These are phyloP conservation scores for Hemicentrotus pulcherrimus DNA, from an alignment of 35 echinoderm and acorn worm genomes.

Conservation along the genomic window DNA sequence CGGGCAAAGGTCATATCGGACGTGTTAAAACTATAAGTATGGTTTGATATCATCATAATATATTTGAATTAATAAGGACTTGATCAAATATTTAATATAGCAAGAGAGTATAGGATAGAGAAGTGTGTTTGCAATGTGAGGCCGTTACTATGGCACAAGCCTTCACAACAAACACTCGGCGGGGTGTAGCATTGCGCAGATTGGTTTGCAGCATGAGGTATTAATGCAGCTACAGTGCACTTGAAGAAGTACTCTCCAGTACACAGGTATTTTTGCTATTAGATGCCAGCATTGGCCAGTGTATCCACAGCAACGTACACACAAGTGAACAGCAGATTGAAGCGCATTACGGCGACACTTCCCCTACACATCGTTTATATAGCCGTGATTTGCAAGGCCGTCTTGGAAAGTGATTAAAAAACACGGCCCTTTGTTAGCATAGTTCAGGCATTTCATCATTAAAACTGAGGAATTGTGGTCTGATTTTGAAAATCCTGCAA, in stretches of 20 bases:
- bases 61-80: background rate
- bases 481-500: background rate
- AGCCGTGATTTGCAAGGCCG: background rate
- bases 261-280: slow-evolving; percentile 17
- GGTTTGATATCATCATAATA: background rate
- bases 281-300: background rate
- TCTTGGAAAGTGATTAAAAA: background rate
- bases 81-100: no score
- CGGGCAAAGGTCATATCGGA: background rate
- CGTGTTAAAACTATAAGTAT: background rate
- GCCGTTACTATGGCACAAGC: slow-evolving; percentile 19
- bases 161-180: slow-evolving; percentile 6
- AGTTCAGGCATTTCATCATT: background rate
- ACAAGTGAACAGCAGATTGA: background rate
- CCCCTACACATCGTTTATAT: background rate
- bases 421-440: background rate
- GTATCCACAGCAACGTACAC: slow-evolving; percentile 22
- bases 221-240: background rate
- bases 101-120: background rate
- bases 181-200: background rate
- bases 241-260: background rate
- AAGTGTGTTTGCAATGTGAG: background rate
- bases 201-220: background rate
- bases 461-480: background rate
- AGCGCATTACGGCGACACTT: background rate